Conservation (phyloP, 1,140 invertebrate species). For the Agrypnia vestita region DNA sequence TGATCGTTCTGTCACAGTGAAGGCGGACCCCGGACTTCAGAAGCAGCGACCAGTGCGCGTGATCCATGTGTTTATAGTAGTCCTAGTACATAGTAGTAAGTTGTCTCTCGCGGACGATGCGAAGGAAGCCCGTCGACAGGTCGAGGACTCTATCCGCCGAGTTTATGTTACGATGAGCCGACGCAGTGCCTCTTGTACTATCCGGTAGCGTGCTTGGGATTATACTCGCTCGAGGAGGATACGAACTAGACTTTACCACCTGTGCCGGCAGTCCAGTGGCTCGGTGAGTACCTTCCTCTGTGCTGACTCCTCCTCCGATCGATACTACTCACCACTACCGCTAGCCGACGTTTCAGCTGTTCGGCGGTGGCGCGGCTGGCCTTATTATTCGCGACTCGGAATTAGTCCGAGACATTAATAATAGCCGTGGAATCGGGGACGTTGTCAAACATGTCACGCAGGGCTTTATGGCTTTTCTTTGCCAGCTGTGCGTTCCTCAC, state of each 20-base stretch:
- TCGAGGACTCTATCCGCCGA: slow-evolving; percentile 44
- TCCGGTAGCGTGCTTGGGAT: slow-evolving; percentile 57
- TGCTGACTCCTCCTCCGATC: background rate
- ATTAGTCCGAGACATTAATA: background rate
- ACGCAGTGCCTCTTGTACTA: slow-evolving; percentile 56
- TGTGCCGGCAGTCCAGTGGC: no score
- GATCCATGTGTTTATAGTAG: slow-evolving; percentile 45
- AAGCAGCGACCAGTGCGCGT: background rate
- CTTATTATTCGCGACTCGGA: background rate
- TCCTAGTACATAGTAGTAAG: background rate
- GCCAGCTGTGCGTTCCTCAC: no score
- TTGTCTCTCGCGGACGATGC: slow-evolving; percentile 43
- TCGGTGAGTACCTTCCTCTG: no score
- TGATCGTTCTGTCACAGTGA: background rate
- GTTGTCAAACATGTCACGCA: no score
- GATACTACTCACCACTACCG: background rate
- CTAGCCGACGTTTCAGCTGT: background rate
- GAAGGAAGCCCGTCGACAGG: slow-evolving; percentile 38
- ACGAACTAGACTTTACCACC: background rate
- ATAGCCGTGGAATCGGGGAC: no score
- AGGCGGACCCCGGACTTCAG: background rate
- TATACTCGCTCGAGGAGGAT: background rate
- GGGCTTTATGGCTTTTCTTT: no score
- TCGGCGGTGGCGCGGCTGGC: no score
- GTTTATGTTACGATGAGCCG: slow-evolving; percentile 54